Conservation (phyloP, 2,113 vertebrate species). For the Hippocampus zosterae region DNA sequence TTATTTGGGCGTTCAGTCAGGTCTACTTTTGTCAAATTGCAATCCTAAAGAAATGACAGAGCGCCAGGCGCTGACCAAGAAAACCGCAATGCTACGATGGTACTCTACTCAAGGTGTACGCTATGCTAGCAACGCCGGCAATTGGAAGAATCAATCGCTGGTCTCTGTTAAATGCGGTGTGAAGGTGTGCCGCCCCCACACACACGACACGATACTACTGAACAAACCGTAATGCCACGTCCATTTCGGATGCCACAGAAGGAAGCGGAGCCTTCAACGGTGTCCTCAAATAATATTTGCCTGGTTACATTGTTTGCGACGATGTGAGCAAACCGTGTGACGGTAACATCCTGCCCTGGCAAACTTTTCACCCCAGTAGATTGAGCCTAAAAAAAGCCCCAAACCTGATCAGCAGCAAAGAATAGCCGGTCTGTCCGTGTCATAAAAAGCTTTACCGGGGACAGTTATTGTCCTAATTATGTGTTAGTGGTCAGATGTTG, state of each 20-base stretch:
- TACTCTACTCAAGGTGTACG: too few species aligned
- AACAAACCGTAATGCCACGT: constrained; percentile 43
- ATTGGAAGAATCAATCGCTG: too few species aligned
- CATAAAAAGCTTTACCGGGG: constrained; percentile 53
- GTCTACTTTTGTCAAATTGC: neutral
- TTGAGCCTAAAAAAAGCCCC: constrained; percentile 33
- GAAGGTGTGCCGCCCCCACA: too few species aligned
- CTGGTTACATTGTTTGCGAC: neutral
- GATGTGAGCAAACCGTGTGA: constrained; percentile 19
- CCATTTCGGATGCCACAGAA: constrained; percentile 31
- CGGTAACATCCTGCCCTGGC: constrained; percentile 23
- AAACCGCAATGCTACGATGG: too few species aligned
- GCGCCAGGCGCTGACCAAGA: neutral
- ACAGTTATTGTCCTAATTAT: constrained; percentile 45
- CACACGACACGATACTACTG: constrained; percentile 12
- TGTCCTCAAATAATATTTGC: constrained; percentile 27
- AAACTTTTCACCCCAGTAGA: constrained; percentile 42
- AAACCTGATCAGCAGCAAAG: constrained; percentile 55
- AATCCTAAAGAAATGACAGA: neutral
- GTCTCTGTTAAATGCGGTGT: too few species aligned
- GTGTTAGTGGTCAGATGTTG: constrained; percentile 59
- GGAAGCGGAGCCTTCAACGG: constrained; percentile 1
- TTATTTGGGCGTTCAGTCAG: constrained; percentile 26
- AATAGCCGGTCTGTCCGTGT: constrained; percentile 52
- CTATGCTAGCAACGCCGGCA: too few species aligned